phyloP scores from a whole-genome alignment of 2,113 vertebrate species.

The Erythrocercus mccallii region DNA sequence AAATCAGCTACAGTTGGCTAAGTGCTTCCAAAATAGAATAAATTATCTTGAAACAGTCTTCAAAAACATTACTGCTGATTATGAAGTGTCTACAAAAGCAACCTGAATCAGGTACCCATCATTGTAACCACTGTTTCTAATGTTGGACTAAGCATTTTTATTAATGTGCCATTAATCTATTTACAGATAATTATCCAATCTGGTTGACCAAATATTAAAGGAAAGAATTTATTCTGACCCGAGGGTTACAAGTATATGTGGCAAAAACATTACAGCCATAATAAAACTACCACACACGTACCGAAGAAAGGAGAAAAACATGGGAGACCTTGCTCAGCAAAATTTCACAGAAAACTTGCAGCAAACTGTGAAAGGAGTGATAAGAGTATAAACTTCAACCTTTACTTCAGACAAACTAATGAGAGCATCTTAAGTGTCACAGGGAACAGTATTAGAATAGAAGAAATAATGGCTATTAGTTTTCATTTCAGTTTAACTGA shows the following conservation, averaged over 20 bases:
- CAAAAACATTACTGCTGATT: constrained; percentile 14
- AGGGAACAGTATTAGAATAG: not conserved
- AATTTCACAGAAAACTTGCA: not conserved
- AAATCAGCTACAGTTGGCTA: not conserved
- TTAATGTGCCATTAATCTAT: not conserved
- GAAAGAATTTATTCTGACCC: not conserved
- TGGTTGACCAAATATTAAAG: not conserved
- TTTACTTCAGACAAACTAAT: not conserved
- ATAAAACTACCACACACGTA: not conserved
- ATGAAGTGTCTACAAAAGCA: not conserved
- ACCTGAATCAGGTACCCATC: not conserved
- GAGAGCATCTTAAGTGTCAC: not conserved
- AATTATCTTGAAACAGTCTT: not conserved
- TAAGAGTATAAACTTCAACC: not conserved
- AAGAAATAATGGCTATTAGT: not conserved
- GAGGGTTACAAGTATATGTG: not conserved
- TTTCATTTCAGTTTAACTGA: not conserved
- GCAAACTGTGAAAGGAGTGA: not conserved
- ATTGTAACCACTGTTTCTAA: not conserved
- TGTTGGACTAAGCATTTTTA: not conserved
- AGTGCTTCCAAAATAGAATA: constrained; percentile 24
- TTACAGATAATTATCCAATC: constrained; percentile 7
- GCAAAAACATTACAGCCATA: not conserved
- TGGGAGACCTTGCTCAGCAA: not conserved
- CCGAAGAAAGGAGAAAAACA: not conserved